A percentile compares a stretch with the other conserved stretches of the same genome.
phyloP scores from a whole-genome alignment of 2,888 invertebrate genomes.

The Leuctra nigra region DNA sequence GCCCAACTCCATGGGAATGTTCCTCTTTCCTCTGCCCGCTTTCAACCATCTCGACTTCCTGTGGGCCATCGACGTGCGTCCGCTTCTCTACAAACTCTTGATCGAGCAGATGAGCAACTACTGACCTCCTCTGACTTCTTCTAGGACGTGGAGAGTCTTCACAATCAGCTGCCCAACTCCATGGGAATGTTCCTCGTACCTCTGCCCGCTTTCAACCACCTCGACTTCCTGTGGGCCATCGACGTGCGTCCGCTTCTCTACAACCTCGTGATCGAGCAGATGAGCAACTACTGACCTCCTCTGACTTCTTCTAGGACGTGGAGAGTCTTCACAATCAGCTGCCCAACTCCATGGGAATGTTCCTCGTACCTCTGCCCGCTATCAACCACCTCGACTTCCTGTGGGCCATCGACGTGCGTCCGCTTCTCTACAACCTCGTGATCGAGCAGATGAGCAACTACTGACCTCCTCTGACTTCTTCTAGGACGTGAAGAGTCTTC shows the following conservation, averaged over 20 bases:
- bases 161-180: slow-evolving; percentile 46
- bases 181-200: slow-evolving; percentile 52
- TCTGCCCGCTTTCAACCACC: slow-evolving; percentile 53
- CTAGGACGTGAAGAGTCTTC: slow-evolving; percentile 52
- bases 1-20: slow-evolving; percentile 49
- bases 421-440: slow-evolving; percentile 51
- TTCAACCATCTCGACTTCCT: slow-evolving; percentile 68
- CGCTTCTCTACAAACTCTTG: slow-evolving; percentile 51
- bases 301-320: slow-evolving; percentile 50
- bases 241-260: slow-evolving; percentile 53
- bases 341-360: slow-evolving; percentile 49
- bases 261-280: slow-evolving; percentile 48
- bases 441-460: slow-evolving; percentile 50
- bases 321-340: slow-evolving; percentile 46
- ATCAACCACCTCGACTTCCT: slow-evolving; percentile 68
- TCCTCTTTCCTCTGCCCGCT: slow-evolving; percentile 47
- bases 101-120: slow-evolving; percentile 50
- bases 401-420: slow-evolving; percentile 55
- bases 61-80: slow-evolving; percentile 55
- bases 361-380: slow-evolving; percentile 47
- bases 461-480: slow-evolving; percentile 40
- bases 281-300: too few species aligned
- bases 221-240: slow-evolving; percentile 64
- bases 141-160: slow-evolving; percentile 52
- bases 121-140: slow-evolving; percentile 40